These are phyloP conservation scores for Festucalex cinctus DNA, from an alignment of 2,113 vertebrate species.

Conservation along the genomic window DNA sequence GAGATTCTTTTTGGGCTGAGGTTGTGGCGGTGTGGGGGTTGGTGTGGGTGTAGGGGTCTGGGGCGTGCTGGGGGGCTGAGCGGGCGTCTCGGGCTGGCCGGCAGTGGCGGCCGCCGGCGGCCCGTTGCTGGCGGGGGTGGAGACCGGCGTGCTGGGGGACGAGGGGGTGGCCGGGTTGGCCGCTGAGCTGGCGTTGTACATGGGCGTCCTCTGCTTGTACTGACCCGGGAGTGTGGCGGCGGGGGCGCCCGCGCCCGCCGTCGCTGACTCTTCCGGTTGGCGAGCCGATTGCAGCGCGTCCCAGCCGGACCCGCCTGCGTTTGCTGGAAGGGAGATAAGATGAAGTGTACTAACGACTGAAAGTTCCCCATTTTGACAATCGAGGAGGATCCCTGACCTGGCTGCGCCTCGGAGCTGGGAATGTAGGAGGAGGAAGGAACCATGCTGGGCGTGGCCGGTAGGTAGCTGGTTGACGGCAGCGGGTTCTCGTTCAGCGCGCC, in stretches of 20 bases:
- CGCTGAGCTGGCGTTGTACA: conserved; percentile 88
- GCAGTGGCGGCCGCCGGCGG: conserved; percentile 75
- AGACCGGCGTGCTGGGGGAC: conserved; percentile 81
- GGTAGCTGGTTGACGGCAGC: conserved; percentile 94
- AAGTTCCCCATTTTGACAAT: no score
- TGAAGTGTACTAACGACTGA: no score
- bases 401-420: conserved; percentile 85
- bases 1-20: conserved; percentile 86
- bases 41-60: conserved; percentile 59
- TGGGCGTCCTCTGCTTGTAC: conserved; percentile 92
- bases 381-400: conserved; percentile 55
- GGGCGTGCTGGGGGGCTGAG: conserved; percentile 78
- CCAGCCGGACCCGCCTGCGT: conserved; percentile 77
- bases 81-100: conserved; percentile 78
- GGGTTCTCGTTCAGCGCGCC: conserved; percentile 88
- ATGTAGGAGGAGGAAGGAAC: conserved; percentile 93
- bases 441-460: conserved; percentile 94
- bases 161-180: conserved; percentile 76
- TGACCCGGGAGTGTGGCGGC: conserved; percentile 80
- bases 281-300: conserved; percentile 84
- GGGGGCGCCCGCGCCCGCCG: conserved; percentile 67
- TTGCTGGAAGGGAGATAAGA: conserved; percentile 32
- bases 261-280: conserved; percentile 82
- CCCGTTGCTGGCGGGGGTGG: conserved; percentile 81
- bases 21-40: conserved; percentile 53